Conservation (phyloP, 1,140 invertebrate species). For the Venturia canescens region DNA sequence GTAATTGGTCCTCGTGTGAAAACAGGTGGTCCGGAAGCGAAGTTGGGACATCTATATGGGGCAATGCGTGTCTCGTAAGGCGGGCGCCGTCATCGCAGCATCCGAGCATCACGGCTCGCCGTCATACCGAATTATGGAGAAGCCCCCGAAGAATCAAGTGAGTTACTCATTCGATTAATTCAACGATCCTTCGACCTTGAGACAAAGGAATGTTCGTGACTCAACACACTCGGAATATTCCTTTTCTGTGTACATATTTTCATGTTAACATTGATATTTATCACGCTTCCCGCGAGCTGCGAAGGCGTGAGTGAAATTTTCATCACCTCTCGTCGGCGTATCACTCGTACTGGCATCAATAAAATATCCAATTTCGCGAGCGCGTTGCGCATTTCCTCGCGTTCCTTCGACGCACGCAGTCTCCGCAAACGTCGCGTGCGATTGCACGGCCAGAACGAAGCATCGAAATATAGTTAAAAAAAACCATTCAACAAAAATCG, state of each 20-base stretch:
- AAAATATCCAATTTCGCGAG: conserved; percentile 17
- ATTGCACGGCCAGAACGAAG: conserved; percentile 15
- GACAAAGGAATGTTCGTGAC: too few species aligned
- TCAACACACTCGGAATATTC: background rate
- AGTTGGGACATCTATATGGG: conserved; percentile 75
- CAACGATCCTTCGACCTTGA: background rate
- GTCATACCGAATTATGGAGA: conserved; percentile 76
- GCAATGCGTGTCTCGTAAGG: conserved; percentile 78
- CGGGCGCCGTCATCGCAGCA: conserved; percentile 76
- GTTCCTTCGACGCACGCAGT: background rate
- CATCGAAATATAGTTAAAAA: background rate
- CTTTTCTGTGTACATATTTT: background rate
- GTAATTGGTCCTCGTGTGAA: background rate
- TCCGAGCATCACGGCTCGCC: conserved; percentile 73
- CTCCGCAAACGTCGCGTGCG: background rate
- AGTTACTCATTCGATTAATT: conserved; percentile 44
- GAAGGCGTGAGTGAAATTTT: conserved; percentile 37
- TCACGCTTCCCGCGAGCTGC: background rate
- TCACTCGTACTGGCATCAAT: conserved; percentile 14
- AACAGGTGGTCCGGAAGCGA: conserved; percentile 66
- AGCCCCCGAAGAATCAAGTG: conserved; percentile 73
- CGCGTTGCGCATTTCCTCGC: conserved; percentile 26
- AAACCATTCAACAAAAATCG: too few species aligned
- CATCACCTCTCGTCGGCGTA: conserved; percentile 37
- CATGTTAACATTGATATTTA: background rate